Conservation (phyloP, 2,797 vertebrate genomes). For the Gambusia yucatana region DNA sequence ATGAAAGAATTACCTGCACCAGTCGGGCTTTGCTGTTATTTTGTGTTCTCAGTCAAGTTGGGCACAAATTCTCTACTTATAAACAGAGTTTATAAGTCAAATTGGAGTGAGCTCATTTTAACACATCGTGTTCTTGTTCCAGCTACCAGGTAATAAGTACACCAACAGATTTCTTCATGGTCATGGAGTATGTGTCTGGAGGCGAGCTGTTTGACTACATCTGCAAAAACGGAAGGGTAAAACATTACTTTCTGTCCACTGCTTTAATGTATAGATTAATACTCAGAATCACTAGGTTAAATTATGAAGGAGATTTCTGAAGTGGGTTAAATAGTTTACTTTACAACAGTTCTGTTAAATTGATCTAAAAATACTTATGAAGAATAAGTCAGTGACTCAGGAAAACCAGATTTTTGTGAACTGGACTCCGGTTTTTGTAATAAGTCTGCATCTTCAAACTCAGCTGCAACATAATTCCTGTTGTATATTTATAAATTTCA, state of each 20-base stretch:
- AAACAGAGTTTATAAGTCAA: conserved; percentile 1
- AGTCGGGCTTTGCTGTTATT: conserved; percentile 9
- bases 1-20: conserved; percentile 27
- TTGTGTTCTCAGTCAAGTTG: conserved; percentile 11
- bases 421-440: neutral
- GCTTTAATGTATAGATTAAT: neutral
- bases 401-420: neutral
- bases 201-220: conserved; percentile 99
- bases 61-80: conserved; percentile 6
- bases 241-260: conserved; percentile 15
- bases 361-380: neutral
- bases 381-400: neutral
- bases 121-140: conserved; percentile 48
- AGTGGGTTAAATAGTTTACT: neutral
- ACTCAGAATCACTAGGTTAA: neutral
- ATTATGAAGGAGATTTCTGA: neutral
- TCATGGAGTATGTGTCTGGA: conserved; percentile 98
- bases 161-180: conserved; percentile 99
- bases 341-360: neutral
- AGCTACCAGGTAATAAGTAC: conserved; percentile 99
- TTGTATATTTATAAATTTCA: neutral
- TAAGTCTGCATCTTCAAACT: neutral
- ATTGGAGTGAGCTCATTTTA: neutral
- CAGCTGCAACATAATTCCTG: neutral
- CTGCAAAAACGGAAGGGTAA: conserved; percentile 96